Evolutionary conservation across 2,113 vertebrate species (phyloP), one percentile per base, ranked within the genome.

Genomic region (Gambusia affinis): DNA sequence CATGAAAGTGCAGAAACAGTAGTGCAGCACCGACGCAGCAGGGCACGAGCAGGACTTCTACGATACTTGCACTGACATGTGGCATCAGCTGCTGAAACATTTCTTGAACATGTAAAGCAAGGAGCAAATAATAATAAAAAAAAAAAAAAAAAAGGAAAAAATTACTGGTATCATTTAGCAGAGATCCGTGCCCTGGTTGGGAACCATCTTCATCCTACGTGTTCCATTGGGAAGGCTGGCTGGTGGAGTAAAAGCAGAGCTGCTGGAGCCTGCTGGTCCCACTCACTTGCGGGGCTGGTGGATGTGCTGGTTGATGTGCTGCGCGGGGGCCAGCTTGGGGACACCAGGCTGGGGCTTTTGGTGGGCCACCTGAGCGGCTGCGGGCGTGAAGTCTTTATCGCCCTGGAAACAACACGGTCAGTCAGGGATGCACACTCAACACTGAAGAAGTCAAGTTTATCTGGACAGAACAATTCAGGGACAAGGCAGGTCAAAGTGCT

Each of bases 251-350:
- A 28, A 37, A 44, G 83, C 67, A 24, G 67, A 67, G 88, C 86
- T 68, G 63, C 28, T 12, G 80, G 17, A 37, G 84, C 69, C 28
- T 11, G 62, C 64, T 31, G 77, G 28, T 17, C 7, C 7, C 39
- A 81, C 73, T 99, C 96, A 99, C 93, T 99, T 99, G 94, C 98
- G 98, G 51, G 98, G 98, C 88, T 99, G 98, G 84, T 99, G 96
- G 93, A 99, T 99, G 75, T 97, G 95, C 91, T 96, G 97, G 66
- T 96, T 96, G 89, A 96, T 80, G 15, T 97, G 96, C 19, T 96
- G 95, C 0, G 90, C 70, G 3, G 92, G 72, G 35, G 96, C 91
- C 63, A 97, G 93, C 92, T 98, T 99, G 80, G 97, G 95, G 78
- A 97, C 94, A 60, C 96, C 90, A 57, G 98, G 96, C 75, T 97